Conservation (phyloP, 2,888 invertebrate genomes). For the Rhagium mordax region DNA sequence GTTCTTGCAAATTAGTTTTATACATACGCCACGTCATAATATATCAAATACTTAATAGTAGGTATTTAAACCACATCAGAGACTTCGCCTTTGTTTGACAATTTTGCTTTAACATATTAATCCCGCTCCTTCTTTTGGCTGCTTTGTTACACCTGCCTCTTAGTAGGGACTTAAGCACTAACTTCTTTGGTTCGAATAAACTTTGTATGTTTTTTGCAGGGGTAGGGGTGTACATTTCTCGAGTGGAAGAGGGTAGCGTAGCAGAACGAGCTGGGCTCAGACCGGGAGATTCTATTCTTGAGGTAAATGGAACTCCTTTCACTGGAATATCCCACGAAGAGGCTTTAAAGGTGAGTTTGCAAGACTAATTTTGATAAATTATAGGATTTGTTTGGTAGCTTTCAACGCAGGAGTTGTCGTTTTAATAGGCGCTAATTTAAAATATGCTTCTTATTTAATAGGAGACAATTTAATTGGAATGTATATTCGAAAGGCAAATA, state of each 20-base stretch:
- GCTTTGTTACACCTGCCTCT: slow-evolving; percentile 1
- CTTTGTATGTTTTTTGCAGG: slow-evolving; percentile 74
- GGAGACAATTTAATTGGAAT: not conserved
- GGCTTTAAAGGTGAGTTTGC: slow-evolving; percentile 85
- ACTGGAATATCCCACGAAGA: slow-evolving; percentile 94
- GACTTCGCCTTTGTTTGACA: not conserved
- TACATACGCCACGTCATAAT: not conserved
- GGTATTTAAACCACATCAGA: slow-evolving; percentile 3
- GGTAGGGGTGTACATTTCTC: slow-evolving; percentile 92
- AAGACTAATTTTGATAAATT: slow-evolving; percentile 16
- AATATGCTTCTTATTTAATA: not conserved
- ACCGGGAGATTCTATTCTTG: slow-evolving; percentile 94
- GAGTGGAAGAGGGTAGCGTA: slow-evolving; percentile 91
- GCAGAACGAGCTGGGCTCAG: slow-evolving; percentile 90
- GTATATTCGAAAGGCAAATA: not conserved
- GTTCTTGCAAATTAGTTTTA: not conserved
- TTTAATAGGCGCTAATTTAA: not conserved
- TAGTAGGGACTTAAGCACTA: slow-evolving; percentile 5
- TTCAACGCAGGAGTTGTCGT: not conserved
- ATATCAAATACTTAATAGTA: not conserved
- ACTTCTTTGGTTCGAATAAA: slow-evolving; percentile 31
- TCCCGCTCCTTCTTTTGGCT: not conserved
- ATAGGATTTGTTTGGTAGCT: not conserved
- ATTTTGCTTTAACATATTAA: not conserved
- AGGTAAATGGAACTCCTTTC: slow-evolving; percentile 95